Conservation (phyloP, 2,888 invertebrate genomes). For the Tinea semifulvella region DNA sequence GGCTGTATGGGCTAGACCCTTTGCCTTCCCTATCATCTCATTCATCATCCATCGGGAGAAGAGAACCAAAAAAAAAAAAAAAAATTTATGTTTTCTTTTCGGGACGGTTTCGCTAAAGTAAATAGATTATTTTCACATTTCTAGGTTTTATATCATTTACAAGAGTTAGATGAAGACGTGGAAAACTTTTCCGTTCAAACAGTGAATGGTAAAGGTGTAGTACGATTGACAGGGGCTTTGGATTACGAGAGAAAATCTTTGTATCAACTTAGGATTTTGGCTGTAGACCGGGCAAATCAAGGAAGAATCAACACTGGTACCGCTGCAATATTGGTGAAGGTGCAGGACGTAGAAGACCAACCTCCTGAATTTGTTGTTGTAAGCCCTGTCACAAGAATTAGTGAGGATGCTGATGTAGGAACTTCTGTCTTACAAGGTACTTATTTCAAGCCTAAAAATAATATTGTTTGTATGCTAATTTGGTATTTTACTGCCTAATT, state of each 20-base stretch:
- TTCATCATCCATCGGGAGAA: too few relatives aligned
- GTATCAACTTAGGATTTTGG: slow-evolving; percentile 84
- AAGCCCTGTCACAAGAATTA: slow-evolving; percentile 86
- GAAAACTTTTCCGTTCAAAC: slow-evolving; percentile 83
- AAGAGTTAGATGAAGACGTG: slow-evolving; percentile 82
- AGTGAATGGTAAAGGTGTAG: slow-evolving; percentile 84
- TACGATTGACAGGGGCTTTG: slow-evolving; percentile 77
- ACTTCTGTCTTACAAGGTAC: slow-evolving; percentile 86
- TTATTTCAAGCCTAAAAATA: too few relatives aligned
- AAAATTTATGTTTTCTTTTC: too few relatives aligned
- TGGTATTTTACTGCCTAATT: too few relatives aligned
- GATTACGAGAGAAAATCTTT: slow-evolving; percentile 90
- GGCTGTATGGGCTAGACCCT: too few relatives aligned
- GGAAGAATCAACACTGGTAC: slow-evolving; percentile 88
- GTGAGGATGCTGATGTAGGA: slow-evolving; percentile 85
- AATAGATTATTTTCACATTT: too few relatives aligned
- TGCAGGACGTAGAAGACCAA: slow-evolving; percentile 89
- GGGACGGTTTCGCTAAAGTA: too few relatives aligned
- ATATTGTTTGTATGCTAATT: too few relatives aligned
- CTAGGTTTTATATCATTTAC: slow-evolving; percentile 82
- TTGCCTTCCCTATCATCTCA: too few relatives aligned
- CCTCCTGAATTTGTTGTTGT: slow-evolving; percentile 90
- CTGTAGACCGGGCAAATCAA: slow-evolving; percentile 85
- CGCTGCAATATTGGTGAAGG: slow-evolving; percentile 84
- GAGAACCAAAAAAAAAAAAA: too few relatives aligned